Percentiles rank a stretch among this genome's conserved stretches.
phyloP scores from a whole-genome alignment of 2,797 vertebrate species.

The Oreonectes daqikongensis region DNA sequence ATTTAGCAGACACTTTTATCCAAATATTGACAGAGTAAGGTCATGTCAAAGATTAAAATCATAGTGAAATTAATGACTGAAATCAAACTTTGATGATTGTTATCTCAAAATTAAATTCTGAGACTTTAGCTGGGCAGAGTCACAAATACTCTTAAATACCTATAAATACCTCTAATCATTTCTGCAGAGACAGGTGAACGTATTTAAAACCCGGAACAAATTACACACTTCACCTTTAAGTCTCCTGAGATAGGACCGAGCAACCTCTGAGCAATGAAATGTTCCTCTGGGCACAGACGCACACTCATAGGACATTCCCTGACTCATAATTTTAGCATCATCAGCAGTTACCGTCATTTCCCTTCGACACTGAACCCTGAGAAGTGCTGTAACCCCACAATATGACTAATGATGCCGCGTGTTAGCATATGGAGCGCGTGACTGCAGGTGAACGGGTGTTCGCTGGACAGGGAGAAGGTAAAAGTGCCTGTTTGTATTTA shows the following conservation, averaged over 20 bases:
- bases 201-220: background rate
- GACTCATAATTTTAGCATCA: constrained; percentile 33
- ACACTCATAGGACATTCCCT: constrained; percentile 24
- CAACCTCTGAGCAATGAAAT: constrained; percentile 13
- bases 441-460: constrained; percentile 23
- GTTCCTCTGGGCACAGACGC: constrained; percentile 21
- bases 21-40: no score
- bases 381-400: constrained; percentile 29
- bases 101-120: no score
- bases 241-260: background rate
- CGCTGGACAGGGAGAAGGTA: constrained; percentile 8
- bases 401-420: constrained; percentile 33
- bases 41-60: no score
- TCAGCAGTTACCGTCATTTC: constrained; percentile 31
- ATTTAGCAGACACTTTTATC: no score
- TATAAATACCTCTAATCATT: background rate
- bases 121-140: no score
- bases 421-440: constrained; percentile 17
- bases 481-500: constrained; percentile 39
- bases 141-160: background rate
- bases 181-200: background rate
- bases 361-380: constrained; percentile 16
- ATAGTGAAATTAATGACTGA: no score
- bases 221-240: background rate
- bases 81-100: no score